A percentile compares a stretch with the other conserved stretches of the same genome.
phyloP scores from a whole-genome alignment of 2,113 vertebrate species.

The Murina feae region DNA sequence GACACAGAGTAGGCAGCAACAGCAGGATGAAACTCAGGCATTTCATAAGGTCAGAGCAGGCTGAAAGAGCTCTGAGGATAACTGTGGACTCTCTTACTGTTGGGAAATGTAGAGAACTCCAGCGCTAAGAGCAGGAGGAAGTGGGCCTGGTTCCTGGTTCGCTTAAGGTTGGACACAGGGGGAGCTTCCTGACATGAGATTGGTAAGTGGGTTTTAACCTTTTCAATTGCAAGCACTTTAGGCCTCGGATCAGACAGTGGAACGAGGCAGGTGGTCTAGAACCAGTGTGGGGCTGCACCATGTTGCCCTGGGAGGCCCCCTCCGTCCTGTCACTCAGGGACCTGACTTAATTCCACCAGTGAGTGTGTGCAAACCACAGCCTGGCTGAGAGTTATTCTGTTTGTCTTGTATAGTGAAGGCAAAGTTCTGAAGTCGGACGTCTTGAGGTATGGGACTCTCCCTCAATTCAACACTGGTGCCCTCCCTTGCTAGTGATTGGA shows the following conservation, averaged over 20 bases:
- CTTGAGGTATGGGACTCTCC: background rate
- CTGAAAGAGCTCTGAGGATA: background rate
- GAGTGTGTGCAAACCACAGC: background rate
- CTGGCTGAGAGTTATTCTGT: background rate
- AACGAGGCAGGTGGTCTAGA: background rate
- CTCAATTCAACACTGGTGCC: background rate
- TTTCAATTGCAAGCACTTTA: background rate
- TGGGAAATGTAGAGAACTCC: background rate
- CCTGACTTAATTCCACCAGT: background rate
- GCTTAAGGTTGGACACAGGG: background rate
- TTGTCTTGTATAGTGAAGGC: background rate
- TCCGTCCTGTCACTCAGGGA: background rate
- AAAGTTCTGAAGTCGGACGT: background rate
- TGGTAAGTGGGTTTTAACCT: background rate
- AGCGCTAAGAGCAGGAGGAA: background rate
- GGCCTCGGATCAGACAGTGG: background rate
- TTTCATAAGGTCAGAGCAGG: background rate
- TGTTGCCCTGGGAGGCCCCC: rapidly evolving
- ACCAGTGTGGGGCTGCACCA: no score
- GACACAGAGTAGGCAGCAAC: background rate
- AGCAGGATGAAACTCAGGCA: background rate
- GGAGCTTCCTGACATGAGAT: background rate
- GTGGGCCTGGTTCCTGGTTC: background rate
- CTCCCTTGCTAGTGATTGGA: background rate
- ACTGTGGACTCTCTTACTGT: background rate